Evolutionary conservation across 2,113 vertebrate genomes (phyloP).

Genomic region (Apus apus): DNA sequence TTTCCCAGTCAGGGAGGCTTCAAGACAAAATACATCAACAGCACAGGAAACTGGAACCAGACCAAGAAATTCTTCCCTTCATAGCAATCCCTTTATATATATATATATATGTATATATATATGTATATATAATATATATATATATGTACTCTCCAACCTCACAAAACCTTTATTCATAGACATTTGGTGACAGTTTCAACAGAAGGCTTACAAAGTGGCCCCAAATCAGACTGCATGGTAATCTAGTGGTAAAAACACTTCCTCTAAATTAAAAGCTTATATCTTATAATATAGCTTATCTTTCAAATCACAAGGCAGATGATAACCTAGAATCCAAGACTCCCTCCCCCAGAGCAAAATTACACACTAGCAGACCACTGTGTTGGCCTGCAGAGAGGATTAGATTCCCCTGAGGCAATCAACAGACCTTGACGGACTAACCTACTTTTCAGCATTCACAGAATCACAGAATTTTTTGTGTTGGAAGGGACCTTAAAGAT

Average conservation of each 20-base stretch:
- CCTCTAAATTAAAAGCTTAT: background rate
- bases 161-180: background rate
- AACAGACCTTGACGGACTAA: background rate
- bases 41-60: background rate
- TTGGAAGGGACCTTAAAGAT: no score
- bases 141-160: background rate
- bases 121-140: background rate
- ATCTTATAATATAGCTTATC: background rate
- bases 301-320: background rate
- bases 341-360: background rate
- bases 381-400: background rate
- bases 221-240: rapidly evolving
- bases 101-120: no score
- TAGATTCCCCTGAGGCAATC: background rate
- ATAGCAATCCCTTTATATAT: background rate
- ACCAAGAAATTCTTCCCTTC: background rate
- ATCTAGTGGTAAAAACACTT: background rate
- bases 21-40: background rate
- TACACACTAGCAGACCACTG: background rate
- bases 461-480: no score
- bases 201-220: background rate
- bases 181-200: background rate
- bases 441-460: background rate
- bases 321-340: background rate
- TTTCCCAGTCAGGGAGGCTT: background rate